These are phyloP conservation scores for Nomada goodeniana DNA, from an alignment of 2,888 invertebrate species.

Conservation along the genomic window DNA sequence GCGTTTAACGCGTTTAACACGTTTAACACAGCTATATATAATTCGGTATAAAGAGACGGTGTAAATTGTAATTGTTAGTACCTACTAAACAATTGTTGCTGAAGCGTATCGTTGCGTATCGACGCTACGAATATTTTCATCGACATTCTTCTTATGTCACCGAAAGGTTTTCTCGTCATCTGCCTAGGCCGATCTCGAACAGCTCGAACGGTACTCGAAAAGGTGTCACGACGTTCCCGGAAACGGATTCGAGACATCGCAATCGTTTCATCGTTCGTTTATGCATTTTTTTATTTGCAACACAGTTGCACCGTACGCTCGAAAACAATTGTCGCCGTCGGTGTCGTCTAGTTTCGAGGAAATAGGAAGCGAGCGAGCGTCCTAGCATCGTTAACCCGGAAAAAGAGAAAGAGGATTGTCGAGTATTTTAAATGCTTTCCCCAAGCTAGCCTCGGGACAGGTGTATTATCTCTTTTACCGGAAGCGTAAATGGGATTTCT, in stretches of 20 bases:
- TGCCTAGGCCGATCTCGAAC: not conserved
- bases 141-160: slow-evolving; percentile 37
- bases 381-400: slow-evolving; percentile 48
- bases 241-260: not conserved
- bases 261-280: not conserved
- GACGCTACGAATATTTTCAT: slow-evolving; percentile 40
- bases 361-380: slow-evolving; percentile 37
- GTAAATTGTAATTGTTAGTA: too few species aligned
- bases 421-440: slow-evolving; percentile 57
- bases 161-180: slow-evolving; percentile 26
- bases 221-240: slow-evolving; percentile 22
- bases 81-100: slow-evolving; percentile 8
- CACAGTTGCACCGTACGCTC: not conserved
- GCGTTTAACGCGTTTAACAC: too few species aligned
- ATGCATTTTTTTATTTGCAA: not conserved
- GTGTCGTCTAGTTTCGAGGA: slow-evolving; percentile 11
- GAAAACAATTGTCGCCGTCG: not conserved
- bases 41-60: too few species aligned
- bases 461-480: slow-evolving; percentile 45
- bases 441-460: slow-evolving; percentile 32
- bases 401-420: slow-evolving; percentile 56
- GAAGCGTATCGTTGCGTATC: slow-evolving; percentile 7
- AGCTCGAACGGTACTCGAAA: slow-evolving; percentile 38
- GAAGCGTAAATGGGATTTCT: slow-evolving; percentile 50
- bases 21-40: too few species aligned